Evolutionary conservation across 2,797 vertebrate species (phyloP).

Genomic region (Lacerta bilineata): DNA sequence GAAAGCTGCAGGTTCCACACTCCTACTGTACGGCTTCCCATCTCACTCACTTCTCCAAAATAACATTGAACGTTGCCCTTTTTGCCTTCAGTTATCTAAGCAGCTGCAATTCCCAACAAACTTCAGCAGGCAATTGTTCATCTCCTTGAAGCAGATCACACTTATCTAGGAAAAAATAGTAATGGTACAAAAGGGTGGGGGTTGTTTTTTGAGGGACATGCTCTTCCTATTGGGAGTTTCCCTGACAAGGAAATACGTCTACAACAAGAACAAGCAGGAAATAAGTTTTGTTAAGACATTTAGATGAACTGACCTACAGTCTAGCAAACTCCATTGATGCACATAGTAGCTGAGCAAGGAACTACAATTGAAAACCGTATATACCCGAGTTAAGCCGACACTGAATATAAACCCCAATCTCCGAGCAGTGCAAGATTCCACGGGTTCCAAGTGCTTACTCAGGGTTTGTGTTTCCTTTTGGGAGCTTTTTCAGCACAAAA

Average conservation of each 20-base stretch:
- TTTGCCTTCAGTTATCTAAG: conserved; percentile 3
- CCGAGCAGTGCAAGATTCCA: no score
- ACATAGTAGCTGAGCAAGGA: conserved; percentile 26
- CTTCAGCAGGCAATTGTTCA: conserved; percentile 11
- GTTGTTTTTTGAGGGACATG: conserved; percentile 5
- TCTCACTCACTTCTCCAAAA: conserved; percentile 28
- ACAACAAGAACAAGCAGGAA: background rate
- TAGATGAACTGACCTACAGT: background rate
- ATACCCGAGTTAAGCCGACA: no score
- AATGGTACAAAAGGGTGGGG: background rate
- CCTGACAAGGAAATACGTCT: background rate
- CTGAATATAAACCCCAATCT: no score
- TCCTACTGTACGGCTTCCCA: conserved; percentile 15
- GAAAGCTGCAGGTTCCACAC: no score
- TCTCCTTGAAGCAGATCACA: conserved; percentile 26
- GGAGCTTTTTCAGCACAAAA: no score
- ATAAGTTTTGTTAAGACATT: background rate
- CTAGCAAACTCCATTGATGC: background rate
- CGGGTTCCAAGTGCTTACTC: no score
- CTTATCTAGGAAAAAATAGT: background rate
- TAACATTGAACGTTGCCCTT: conserved; percentile 15
- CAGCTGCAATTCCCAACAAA: conserved; percentile 30
- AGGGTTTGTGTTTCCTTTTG: no score
- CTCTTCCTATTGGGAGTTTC: background rate
- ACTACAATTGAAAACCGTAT: conserved; percentile 1